Conservation (phyloP, 2,797 vertebrate genomes). For the Enteromius paludinosus region DNA sequence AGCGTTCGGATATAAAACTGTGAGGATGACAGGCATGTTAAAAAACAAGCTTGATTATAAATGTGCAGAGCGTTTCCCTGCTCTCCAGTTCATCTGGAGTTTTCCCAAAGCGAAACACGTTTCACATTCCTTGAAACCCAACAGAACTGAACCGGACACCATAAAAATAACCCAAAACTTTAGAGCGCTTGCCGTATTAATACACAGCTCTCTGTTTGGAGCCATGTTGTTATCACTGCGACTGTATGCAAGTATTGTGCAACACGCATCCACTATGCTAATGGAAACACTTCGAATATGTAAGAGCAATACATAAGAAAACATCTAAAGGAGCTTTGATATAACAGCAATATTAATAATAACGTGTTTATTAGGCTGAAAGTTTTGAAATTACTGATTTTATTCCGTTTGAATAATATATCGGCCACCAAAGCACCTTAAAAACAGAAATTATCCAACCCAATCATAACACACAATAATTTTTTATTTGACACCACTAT, state of each 20-base stretch:
- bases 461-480: not conserved
- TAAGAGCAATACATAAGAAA: too few species aligned
- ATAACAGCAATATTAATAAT: not conserved
- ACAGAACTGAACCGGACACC: not conserved
- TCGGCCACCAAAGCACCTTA: not conserved
- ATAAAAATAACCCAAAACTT: not conserved
- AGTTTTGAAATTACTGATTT: not conserved
- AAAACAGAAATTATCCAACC: not conserved
- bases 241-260: too few species aligned
- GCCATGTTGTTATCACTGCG: not conserved
- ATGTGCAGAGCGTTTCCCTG: not conserved
- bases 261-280: too few species aligned
- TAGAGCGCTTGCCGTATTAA: not conserved
- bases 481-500: not conserved
- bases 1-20: not conserved
- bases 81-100: not conserved
- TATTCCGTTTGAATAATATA: not conserved
- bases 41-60: not conserved
- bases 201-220: not conserved
- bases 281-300: too few species aligned
- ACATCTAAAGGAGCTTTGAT: not conserved
- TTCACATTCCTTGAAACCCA: conserved; percentile 5
- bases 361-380: not conserved
- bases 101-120: not conserved
- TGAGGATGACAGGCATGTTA: not conserved